Evolutionary conservation across 2,113 vertebrate genomes (phyloP).

Genomic region (Cacatua alba): DNA sequence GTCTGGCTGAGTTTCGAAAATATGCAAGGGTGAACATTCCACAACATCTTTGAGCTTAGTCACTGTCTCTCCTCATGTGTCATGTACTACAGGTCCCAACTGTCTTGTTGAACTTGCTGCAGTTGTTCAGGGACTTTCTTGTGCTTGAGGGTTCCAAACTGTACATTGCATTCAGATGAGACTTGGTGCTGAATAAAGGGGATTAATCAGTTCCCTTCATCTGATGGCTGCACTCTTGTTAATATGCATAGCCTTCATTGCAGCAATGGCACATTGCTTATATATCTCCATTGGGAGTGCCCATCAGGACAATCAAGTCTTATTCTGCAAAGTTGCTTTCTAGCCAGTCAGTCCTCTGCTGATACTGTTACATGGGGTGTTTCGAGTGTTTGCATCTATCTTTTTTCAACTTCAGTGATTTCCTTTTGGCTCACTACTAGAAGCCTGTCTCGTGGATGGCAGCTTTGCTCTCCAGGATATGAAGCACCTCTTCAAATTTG

Average conservation of each 20-base stretch:
- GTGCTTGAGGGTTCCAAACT: background rate
- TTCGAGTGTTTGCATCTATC: background rate
- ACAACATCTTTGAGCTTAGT: background rate
- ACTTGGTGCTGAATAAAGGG: background rate
- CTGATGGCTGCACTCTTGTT: background rate
- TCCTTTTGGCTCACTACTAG: background rate
- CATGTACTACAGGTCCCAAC: background rate
- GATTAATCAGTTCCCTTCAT: background rate
- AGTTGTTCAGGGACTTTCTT: background rate
- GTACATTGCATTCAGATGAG: background rate
- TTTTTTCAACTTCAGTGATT: background rate
- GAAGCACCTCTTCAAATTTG: background rate
- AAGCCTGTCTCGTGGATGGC: background rate
- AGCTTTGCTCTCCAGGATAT: background rate
- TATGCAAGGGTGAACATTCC: background rate
- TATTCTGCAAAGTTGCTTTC: background rate
- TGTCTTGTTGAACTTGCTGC: background rate
- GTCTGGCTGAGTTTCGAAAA: background rate
- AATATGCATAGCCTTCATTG: background rate
- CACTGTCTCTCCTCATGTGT: background rate
- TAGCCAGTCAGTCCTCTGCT: background rate
- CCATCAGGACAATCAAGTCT: background rate
- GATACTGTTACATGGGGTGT: background rate
- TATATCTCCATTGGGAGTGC: background rate
- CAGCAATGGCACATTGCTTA: background rate